Conservation (phyloP, 2,888 invertebrate genomes). For the Allacma fusca region DNA sequence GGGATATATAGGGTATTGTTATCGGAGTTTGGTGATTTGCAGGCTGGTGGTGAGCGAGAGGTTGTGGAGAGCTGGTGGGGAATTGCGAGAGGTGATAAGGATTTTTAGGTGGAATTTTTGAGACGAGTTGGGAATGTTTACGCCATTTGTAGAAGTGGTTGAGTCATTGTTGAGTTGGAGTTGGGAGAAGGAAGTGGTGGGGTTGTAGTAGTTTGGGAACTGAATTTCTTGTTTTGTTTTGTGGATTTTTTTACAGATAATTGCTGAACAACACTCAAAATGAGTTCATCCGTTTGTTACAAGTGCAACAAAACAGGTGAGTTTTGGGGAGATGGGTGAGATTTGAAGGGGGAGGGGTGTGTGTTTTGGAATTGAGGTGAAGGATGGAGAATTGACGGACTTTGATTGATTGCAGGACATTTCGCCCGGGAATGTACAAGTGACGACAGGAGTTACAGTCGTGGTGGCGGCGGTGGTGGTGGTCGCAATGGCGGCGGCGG, state of each 20-base stretch:
- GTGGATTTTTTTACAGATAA: background rate
- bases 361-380: background rate
- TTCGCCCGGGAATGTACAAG: slow-evolving; percentile 37
- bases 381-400: background rate
- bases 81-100: too few species aligned
- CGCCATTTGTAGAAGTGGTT: too few species aligned
- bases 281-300: slow-evolving; percentile 33
- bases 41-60: too few species aligned
- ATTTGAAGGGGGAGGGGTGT: background rate
- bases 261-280: background rate
- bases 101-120: too few species aligned
- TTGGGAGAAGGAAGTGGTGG: too few species aligned
- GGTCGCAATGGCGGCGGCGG: slow-evolving; percentile 27
- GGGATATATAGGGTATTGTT: too few species aligned
- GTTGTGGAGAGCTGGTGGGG: too few species aligned
- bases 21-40: too few species aligned
- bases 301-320: slow-evolving; percentile 38
- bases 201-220: too few species aligned
- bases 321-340: slow-evolving; percentile 2
- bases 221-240: background rate
- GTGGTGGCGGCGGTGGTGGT: slow-evolving; percentile 9
- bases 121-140: too few species aligned
- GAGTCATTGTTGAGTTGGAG: too few species aligned
- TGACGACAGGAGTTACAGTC: slow-evolving; percentile 24
- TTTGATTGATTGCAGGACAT: slow-evolving; percentile 21